Base-by-base conservation (phyloP, 2,888 invertebrate species). In the Prenolepis imparis region DNA sequence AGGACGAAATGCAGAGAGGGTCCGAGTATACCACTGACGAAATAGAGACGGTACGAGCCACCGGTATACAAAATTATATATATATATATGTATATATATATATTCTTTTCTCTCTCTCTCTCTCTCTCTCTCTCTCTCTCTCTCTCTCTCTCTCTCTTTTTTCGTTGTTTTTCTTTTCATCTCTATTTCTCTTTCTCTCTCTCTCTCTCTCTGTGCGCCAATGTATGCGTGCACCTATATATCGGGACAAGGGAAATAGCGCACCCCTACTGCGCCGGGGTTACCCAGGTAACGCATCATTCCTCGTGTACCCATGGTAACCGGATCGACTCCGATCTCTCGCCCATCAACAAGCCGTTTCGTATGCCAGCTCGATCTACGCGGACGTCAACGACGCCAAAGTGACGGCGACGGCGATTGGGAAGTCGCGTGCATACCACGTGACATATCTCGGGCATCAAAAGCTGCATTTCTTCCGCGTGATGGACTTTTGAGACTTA, bases 261-360 rank as follows among this genome's bases (percentile, higher is more conserved):
- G 73, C 84, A 87, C 82, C 89, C 86, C 86, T 86, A 81, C 84
- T 82, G 88, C 84, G 82, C 81, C 86, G 88, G 89, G 90, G 91
- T 93, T 92, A 91, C 92, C 92, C 93, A 93, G 93, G 93, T 93
- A 92, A 92, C 93, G 91, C 91, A 91, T 90, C 90, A 86, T 92
- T 88, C 88, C 90, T 91, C 88, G 86, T 91, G 92, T 92, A 93
- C 91, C 92, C 91, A 92, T 93, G 92, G 92, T 89, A 93, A 92
- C 92, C 91, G 87, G 64, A 83, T 87, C 86, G 87, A 86, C 88
- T 90, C 87, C 88, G 89, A 90, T 92, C 89, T 77, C 55, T 89
- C 89, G 89, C 88, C 89, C 91, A 90, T 91, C 92, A 92, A 91
- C 92, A 91, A 92, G 91, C 92, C 90, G 88, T 90, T 91, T 91